A percentile compares a stretch with the other conserved stretches of the same genome.
phyloP scores from a whole-genome alignment of 2,797 vertebrate species.

The Carapus acus region DNA sequence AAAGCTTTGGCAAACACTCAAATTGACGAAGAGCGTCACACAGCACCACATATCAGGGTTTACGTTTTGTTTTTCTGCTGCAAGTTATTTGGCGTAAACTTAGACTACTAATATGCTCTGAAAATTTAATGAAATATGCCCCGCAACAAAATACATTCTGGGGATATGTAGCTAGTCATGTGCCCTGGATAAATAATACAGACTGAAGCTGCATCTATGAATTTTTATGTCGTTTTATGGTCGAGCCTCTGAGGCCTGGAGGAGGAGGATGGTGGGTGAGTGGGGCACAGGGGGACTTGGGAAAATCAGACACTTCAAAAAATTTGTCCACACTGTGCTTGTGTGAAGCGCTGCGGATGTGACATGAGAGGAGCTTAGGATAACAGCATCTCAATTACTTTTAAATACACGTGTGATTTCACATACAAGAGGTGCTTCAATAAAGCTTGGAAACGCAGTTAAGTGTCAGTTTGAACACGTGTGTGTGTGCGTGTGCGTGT shows the following conservation, averaged over 20 bases:
- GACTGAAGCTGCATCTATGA: constrained; percentile 9
- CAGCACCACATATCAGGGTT: neutral
- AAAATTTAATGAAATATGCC: constrained; percentile 11
- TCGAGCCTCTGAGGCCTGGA: constrained; percentile 20
- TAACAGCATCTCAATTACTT: constrained; percentile 7
- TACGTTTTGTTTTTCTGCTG: neutral
- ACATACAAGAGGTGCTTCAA: constrained; percentile 4
- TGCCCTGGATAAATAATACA: constrained; percentile 23
- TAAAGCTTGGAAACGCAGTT: constrained; percentile 8
- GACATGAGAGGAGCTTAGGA: constrained; percentile 20
- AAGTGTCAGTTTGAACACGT: neutral
- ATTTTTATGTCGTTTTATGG: constrained; percentile 14
- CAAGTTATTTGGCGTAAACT: neutral
- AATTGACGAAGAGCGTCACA: neutral
- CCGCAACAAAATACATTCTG: constrained; percentile 1
- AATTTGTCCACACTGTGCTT: constrained; percentile 46
- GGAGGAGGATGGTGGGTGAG: too few relatives aligned
- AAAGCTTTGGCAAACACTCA: constrained; percentile 9
- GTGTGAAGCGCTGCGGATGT: constrained; percentile 25
- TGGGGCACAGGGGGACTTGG: constrained; percentile 18
- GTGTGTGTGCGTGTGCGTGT: too few relatives aligned
- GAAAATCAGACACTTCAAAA: constrained; percentile 37
- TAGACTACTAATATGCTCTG: constrained; percentile 1
- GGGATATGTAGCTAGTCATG: constrained; percentile 1
- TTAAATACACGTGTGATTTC: constrained; percentile 12